These are phyloP conservation scores for Tichodroma muraria DNA, from an alignment of 2,113 vertebrate species.

Conservation along the genomic window DNA sequence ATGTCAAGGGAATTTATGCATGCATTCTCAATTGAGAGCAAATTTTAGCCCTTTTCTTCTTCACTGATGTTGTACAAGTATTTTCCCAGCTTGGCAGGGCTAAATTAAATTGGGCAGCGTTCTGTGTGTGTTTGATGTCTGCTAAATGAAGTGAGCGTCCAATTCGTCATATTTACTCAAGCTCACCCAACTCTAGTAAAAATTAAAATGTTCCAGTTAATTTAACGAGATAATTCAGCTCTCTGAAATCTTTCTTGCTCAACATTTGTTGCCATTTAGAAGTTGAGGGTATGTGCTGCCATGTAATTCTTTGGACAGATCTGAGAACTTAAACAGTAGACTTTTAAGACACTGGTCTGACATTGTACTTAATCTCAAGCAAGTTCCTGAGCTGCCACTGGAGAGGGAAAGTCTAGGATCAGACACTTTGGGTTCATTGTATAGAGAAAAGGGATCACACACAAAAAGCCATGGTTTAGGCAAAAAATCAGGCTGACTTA, in stretches of 20 bases:
- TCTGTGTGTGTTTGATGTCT: slow-evolving; percentile 62
- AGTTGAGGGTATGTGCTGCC: neutral
- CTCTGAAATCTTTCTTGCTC: slow-evolving; percentile 53
- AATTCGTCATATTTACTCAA: slow-evolving; percentile 65
- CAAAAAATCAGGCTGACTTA: neutral
- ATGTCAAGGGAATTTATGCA: neutral
- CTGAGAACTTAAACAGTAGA: slow-evolving; percentile 4
- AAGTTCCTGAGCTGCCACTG: neutral
- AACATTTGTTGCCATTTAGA: slow-evolving; percentile 55
- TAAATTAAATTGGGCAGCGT: slow-evolving; percentile 62
- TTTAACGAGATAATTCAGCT: slow-evolving; percentile 64
- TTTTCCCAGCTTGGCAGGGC: slow-evolving; percentile 43
- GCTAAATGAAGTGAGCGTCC: slow-evolving; percentile 63
- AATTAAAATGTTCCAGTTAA: slow-evolving; percentile 70
- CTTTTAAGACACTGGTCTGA: neutral
- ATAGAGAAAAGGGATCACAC: neutral
- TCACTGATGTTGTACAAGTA: slow-evolving; percentile 9
- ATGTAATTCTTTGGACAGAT: slow-evolving; percentile 54
- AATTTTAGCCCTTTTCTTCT: slow-evolving; percentile 50
- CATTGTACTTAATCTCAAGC: neutral
- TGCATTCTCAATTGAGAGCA: neutral
- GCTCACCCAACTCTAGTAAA: slow-evolving; percentile 62
- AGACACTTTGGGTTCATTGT: neutral
- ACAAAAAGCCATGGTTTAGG: neutral
- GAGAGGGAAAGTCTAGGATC: neutral